Base-by-base conservation (phyloP, 1,140 invertebrate genomes). In the Lithobius niger region DNA sequence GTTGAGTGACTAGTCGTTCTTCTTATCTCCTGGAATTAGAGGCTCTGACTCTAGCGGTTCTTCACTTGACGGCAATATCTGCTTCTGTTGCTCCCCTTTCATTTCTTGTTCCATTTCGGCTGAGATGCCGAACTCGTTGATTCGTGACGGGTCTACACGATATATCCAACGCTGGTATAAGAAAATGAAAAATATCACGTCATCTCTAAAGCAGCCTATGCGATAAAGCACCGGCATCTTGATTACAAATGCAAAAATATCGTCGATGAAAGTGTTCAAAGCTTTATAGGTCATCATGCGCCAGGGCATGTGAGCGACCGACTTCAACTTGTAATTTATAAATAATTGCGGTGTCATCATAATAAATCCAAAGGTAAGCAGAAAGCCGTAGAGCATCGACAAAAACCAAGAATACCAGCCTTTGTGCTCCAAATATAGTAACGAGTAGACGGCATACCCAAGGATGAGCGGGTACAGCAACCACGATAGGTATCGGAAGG, bases 271-370 rank as follows among this genome's bases (percentile, higher is more conserved):
- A 1, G 96, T 99, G 69, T 99, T 99, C n/a, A 99, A 79, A 68
- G 96, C 97, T 77, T 99, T 99, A 67, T 99, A 99, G 15, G 93
- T 95, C 79, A 99, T 82, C 95, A 98, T 99, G 53, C 96, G 77
- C 95, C 96, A 99, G 2, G 96, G 96, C 57, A 99, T 74, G 76
- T 99, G 96, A 10, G 96, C 96, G 0, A 99, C 95, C 19, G 94
- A 98, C 69, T 99, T 98, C 44, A 99, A 69, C 74, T 99, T 99
- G 70, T 99, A 99, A 71, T 99, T 99, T 57, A 99, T 99, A 66
- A 99, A 99, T 44, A 99, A 71, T 69, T 98, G 95, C 6, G 96
- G 95, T 3, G 95, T 99, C 96, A 99, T 99, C 90, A 97, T 95
- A 50, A 99, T 99, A 66, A 99, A 99, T 53, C 96, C 97, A 73